These are phyloP conservation scores for Meloidogyne chitwoodi DNA, from an alignment of 1,140 invertebrate species.

Conservation along the genomic window DNA sequence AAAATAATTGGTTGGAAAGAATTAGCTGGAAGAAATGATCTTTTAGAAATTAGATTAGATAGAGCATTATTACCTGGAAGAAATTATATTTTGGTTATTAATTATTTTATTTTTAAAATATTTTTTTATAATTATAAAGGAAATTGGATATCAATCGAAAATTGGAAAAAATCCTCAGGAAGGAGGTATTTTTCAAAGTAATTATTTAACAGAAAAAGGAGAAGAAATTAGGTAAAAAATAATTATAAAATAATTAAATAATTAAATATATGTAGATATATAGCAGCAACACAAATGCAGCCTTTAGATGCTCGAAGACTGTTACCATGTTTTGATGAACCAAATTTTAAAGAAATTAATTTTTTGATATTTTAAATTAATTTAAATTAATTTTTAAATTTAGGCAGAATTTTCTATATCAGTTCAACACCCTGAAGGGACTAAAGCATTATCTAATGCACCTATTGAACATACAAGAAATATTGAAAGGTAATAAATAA, in stretches of 20 bases:
- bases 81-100: conserved; percentile 9
- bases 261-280: conserved; percentile 5
- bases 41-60: conserved; percentile 14
- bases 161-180: conserved; percentile 13
- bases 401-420: conserved; percentile 42
- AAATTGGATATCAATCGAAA: not conserved
- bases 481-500: conserved; percentile 8
- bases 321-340: conserved; percentile 57
- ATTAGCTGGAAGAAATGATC: conserved; percentile 16
- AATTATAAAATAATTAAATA: not conserved
- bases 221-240: not conserved
- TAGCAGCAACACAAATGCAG: conserved; percentile 52
- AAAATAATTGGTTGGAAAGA: conserved; percentile 8
- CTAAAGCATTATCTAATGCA: conserved; percentile 29
- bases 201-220: not conserved
- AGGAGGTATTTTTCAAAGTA: conserved; percentile 2
- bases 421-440: conserved; percentile 33
- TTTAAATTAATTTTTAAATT: too few species aligned
- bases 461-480: not conserved
- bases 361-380: too few species aligned
- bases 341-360: conserved; percentile 37
- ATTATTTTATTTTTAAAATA: too few species aligned
- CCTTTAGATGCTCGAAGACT: conserved; percentile 48
- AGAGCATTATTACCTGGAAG: not conserved
- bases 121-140: not conserved